Evolutionary conservation across 2,888 invertebrate species (phyloP).

Genomic region (Quadroppia sp.): DNA sequence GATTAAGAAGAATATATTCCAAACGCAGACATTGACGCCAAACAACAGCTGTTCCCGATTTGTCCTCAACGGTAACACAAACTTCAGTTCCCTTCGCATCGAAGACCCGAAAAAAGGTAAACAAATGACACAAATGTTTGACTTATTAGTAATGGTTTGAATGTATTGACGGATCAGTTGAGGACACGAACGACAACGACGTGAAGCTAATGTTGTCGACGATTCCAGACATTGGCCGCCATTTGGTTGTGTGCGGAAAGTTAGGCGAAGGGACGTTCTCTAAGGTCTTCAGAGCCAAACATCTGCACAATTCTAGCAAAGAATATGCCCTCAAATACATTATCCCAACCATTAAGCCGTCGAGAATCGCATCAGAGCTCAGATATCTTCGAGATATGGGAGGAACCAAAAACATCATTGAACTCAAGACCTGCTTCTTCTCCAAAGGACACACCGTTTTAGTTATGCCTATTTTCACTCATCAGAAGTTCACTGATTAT

Average conservation of each 20-base stretch:
- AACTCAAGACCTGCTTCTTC: constrained; percentile 71
- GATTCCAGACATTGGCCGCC: constrained; percentile 45
- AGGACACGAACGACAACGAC: constrained; percentile 26
- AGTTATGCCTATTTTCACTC: constrained; percentile 82
- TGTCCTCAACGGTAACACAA: constrained; percentile 39
- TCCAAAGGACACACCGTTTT: constrained; percentile 74
- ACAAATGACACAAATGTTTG: neutral
- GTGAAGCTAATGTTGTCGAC: constrained; percentile 38
- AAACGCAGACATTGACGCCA: constrained; percentile 2
- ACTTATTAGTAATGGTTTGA: neutral
- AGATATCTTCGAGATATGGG: constrained; percentile 57
- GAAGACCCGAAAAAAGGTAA: constrained; percentile 45
- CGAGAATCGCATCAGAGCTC: constrained; percentile 73
- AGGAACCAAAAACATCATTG: constrained; percentile 74
- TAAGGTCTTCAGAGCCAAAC: constrained; percentile 72
- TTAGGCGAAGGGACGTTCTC: constrained; percentile 64
- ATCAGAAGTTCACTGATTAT: constrained; percentile 74
- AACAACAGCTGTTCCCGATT: constrained; percentile 35
- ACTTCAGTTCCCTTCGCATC: constrained; percentile 42
- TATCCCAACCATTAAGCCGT: constrained; percentile 78
- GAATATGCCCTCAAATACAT: constrained; percentile 79
- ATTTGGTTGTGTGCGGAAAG: constrained; percentile 46
- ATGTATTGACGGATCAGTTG: neutral
- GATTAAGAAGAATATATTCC: constrained; percentile 12
- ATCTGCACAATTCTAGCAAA: constrained; percentile 55